Conservation (phyloP, 2,113 vertebrate species). For the Chroicocephalus ridibundus region DNA sequence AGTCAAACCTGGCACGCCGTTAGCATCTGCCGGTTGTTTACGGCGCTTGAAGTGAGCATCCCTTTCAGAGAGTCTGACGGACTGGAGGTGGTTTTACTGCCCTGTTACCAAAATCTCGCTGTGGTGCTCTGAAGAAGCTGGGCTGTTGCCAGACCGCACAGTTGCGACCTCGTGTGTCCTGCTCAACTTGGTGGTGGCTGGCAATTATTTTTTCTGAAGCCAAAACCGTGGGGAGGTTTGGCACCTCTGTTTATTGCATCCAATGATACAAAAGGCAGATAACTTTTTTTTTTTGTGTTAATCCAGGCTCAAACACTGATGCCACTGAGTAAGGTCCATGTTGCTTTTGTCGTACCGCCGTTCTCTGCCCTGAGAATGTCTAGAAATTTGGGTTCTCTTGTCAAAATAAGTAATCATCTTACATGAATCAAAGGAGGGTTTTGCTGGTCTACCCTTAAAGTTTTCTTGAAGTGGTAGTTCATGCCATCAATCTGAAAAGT, state of each 20-base stretch:
- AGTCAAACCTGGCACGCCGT: background rate
- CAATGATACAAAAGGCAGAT: background rate
- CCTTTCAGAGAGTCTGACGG: background rate
- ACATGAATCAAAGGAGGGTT: background rate
- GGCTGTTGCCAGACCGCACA: background rate
- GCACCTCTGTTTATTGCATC: background rate
- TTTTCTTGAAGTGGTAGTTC: background rate
- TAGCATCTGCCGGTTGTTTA: background rate
- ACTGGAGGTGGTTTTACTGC: background rate
- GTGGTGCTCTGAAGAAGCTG: background rate
- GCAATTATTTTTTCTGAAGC: background rate
- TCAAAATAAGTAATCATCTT: background rate
- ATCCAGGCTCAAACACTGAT: background rate
- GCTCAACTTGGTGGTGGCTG: background rate
- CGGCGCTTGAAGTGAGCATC: background rate
- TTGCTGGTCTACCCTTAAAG: background rate
- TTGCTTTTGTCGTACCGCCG: background rate
- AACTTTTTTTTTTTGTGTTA: background rate
- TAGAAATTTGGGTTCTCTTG: background rate
- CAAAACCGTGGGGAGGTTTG: background rate
- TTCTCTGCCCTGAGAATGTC: background rate
- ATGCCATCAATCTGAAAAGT: background rate
- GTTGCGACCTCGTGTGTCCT: background rate
- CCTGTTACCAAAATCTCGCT: background rate
- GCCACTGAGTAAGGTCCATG: background rate